Base-by-base conservation (phyloP, 2,888 invertebrate species). In the Drosophila mimica region DNA sequence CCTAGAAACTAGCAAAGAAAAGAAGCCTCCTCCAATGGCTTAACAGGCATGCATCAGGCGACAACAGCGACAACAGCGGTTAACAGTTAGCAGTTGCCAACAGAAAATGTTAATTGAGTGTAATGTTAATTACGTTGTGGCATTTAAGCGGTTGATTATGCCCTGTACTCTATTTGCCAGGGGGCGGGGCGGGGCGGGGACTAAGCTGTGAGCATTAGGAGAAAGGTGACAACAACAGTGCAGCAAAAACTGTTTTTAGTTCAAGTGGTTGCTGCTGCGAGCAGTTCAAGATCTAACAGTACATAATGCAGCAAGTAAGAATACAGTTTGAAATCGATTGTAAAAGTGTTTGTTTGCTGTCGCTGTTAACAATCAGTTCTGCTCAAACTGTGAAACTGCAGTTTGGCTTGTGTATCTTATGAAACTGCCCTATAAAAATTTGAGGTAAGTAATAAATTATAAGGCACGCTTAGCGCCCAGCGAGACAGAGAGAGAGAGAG, bases 31-130 rank as follows among this genome's bases (percentile, higher is more conserved):
- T 54, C 43, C 56, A 51, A 63, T 13, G 49, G 62, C 76, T 63
- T 69, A 73, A 69, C 78, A 78, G 72, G 61, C 70, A 59, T 66
- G 57, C 36, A 30, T 46, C 36, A 46, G 59, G 70, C 61, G 65
- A 76, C 60, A 75, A 79, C 66, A 75, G 70, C 61, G 65, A 76
- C 60, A 75, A 79, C 66, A 75, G 79, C 88, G 76, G 61, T 79
- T 79, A 87, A 83, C 85, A 82, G 85, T 81, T 83, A 81, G 79
- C 73, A 66, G 68, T 78, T 70, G 78, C 81, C 83, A 76, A 81
- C 74, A 68, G 78, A 80, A 90, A 85, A 85, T 85, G 85, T 90
- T 90, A 90, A 85, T 85, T 85, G 90, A 86, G 90, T 83, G 86
- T 88, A 90, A 85, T 85, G 85, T 85, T 85, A 85, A 85, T 90